Evolutionary conservation across 2,888 invertebrate genomes (phyloP).

Genomic region (Notodonta ziczac): DNA sequence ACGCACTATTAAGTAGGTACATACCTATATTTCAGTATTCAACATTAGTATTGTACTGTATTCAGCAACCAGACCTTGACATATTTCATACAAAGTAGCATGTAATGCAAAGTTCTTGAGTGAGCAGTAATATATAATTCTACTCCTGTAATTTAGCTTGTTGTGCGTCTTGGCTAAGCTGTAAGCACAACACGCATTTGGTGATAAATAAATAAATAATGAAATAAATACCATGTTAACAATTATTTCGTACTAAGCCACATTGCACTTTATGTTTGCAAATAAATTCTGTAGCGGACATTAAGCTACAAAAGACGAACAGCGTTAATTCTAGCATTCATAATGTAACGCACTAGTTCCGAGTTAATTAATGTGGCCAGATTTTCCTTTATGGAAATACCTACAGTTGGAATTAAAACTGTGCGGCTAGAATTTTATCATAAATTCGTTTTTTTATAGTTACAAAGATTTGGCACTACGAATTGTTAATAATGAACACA

Average conservation of each 20-base stretch:
- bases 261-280: background rate
- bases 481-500: too few species aligned
- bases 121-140: too few species aligned
- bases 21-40: background rate
- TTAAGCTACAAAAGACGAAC: background rate
- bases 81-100: too few species aligned
- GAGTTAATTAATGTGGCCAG: slow-evolving; percentile 21
- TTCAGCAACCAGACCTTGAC: too few species aligned
- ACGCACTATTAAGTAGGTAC: too few species aligned
- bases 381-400: slow-evolving; percentile 23
- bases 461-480: slow-evolving; percentile 11
- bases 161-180: too few species aligned
- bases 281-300: background rate
- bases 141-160: too few species aligned
- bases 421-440: slow-evolving; percentile 19
- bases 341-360: slow-evolving; percentile 6
- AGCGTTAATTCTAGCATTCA: slow-evolving; percentile 2
- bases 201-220: too few species aligned
- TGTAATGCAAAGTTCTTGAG: too few species aligned
- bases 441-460: slow-evolving; percentile 10
- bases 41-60: too few species aligned
- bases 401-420: slow-evolving; percentile 31
- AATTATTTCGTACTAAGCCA: background rate
- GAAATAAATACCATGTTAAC: background rate
- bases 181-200: too few species aligned